Base-by-base conservation (phyloP, 2,113 vertebrate species). In the Pomatorhinus ruficollis region DNA sequence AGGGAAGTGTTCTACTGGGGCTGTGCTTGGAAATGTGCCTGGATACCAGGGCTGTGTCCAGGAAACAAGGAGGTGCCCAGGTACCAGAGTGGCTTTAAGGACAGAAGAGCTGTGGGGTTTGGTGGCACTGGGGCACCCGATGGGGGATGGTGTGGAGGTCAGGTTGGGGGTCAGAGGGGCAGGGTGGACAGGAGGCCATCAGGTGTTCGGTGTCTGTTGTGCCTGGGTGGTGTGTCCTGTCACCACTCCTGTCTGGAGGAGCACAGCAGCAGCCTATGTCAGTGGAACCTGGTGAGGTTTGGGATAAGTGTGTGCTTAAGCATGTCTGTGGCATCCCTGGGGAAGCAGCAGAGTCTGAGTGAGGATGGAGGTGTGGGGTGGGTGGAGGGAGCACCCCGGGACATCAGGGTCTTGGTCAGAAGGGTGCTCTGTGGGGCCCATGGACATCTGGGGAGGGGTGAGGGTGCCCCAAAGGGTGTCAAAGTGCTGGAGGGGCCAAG, bases 201-300 rank as follows among this genome's bases (percentile, higher is more conserved):
- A 19, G 22, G 35, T n/a, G 23, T 20, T 68, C 2, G 1, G 39
- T 25, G 25, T 21, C 54, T 37, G 8, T 22, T 47, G 60, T 50
- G 72, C 57, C 5, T 0, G 35, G 35, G 37, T 0, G 0, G 5
- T 6, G 52, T 1, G 2, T 59, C 25, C 69, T 13, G 31, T 37
- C 14, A 7, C 49, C 0, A 0, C 30, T 89, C 28, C 74, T 40
- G 19, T 44, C 44, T 0, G 4, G 42, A 71, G 74, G 53, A 44
- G 13, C 20, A 57, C 27, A 19, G 66, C 53, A 47, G 50, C 50
- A 79, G 49, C 16, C 53, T 15, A 0, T n/a, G 33, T 2, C 1
- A 4, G 39, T 57, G 27, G 24, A 8, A 35, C 9, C 10, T 22
- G 60, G 10, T 2, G 10, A 22, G 5, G 70, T 63, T 27, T 63